Percentiles rank a stretch among this genome's conserved stretches.
Evolutionary conservation across 2,113 vertebrate species (phyloP).

Genomic region (Octodon degus): DNA sequence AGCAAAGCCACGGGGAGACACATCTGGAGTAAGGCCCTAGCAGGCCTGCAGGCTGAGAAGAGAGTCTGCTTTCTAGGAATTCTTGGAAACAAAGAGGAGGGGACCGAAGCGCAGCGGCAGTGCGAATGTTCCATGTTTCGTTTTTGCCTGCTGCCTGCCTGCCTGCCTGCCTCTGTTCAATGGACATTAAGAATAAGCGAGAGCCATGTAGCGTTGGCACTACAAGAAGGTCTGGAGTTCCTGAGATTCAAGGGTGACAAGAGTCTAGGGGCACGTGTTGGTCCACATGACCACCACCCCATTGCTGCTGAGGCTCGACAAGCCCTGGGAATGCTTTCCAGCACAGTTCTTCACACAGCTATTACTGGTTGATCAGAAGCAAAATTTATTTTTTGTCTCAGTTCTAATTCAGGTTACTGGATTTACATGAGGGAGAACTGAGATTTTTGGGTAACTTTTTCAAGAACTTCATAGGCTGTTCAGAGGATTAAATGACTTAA

Average conservation of each 20-base stretch:
- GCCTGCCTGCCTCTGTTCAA: not conserved
- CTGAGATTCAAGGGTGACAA: not conserved
- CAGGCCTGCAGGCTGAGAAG: not conserved
- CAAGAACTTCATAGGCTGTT: not conserved
- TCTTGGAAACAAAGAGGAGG: constrained; percentile 29
- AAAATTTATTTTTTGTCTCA: not conserved
- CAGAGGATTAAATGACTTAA: constrained; percentile 18
- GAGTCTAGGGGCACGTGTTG: not conserved
- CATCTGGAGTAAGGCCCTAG: not conserved
- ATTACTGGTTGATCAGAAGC: not conserved
- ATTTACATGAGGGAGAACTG: not conserved
- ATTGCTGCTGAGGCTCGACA: not conserved
- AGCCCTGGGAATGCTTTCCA: not conserved
- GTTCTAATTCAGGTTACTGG: constrained; percentile 4
- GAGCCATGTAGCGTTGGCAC: not conserved
- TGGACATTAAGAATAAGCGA: not conserved
- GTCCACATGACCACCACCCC: not conserved
- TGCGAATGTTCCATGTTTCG: not conserved
- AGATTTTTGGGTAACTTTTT: constrained; percentile 1
- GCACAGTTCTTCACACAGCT: not conserved
- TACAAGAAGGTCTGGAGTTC: not conserved
- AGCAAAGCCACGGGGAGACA: not conserved
- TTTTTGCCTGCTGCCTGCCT: not conserved
- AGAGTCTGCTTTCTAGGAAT: not conserved
- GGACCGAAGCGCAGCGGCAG: not conserved